phyloP scores from a whole-genome alignment of 2,113 vertebrate species.

The Pheucticus melanocephalus region DNA sequence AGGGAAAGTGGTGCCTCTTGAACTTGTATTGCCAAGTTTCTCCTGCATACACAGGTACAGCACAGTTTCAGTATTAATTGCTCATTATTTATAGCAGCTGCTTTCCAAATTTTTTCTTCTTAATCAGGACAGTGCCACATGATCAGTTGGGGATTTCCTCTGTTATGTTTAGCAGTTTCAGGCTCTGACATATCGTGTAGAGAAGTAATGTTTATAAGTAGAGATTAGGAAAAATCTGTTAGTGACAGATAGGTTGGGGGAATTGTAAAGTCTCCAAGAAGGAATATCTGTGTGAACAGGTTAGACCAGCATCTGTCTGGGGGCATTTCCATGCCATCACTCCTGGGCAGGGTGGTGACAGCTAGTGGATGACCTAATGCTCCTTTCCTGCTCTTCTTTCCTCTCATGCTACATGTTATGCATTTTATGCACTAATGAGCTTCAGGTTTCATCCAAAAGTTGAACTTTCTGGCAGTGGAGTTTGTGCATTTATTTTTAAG shows the following conservation, averaged over 20 bases:
- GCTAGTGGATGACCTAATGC: background rate
- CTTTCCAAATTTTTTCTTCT: background rate
- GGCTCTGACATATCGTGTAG: background rate
- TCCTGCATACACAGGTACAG: background rate
- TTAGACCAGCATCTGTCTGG: background rate
- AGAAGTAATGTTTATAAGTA: background rate
- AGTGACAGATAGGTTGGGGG: background rate
- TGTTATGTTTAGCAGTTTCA: background rate
- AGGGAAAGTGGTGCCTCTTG: background rate
- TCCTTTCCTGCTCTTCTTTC: background rate
- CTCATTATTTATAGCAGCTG: background rate
- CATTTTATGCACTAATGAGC: background rate
- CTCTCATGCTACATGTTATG: fast-evolving
- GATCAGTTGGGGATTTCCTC: background rate
- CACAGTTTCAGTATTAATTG: background rate
- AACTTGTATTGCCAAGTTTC: background rate
- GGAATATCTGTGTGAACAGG: background rate
- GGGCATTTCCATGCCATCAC: background rate
- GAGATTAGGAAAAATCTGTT: background rate
- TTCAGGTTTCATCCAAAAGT: background rate
- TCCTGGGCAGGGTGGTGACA: background rate
- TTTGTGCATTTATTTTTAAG: background rate
- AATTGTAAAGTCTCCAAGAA: background rate
- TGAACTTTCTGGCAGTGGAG: background rate
- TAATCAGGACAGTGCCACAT: background rate